A percentile compares a stretch with the other conserved stretches of the same genome.
Conservation (phyloP, 2,888 invertebrate genomes). For the Drosophila cracens region DNA sequence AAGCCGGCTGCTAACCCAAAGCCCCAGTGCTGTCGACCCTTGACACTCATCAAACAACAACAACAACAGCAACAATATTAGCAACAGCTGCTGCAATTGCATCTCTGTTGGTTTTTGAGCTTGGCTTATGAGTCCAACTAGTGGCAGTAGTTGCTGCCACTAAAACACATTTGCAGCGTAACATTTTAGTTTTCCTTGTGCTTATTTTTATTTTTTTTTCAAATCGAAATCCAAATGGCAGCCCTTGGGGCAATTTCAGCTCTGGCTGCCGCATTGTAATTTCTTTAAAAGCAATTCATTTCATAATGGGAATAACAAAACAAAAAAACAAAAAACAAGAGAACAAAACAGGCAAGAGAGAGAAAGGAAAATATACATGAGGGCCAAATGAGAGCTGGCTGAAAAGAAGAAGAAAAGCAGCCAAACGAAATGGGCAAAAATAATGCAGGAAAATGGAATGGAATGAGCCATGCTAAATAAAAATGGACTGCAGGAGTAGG, state of each 20-base stretch:
- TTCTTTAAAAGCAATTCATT: constrained; percentile 83
- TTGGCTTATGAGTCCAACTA: constrained; percentile 1
- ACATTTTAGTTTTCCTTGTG: constrained; percentile 3
- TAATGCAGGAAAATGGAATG: constrained; percentile 67
- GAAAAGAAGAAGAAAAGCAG: constrained; percentile 41
- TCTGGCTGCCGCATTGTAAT: constrained; percentile 74
- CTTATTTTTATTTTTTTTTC: neutral
- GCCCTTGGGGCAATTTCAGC: constrained; percentile 47
- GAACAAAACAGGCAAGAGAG: constrained; percentile 10
- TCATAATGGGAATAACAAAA: constrained; percentile 67
- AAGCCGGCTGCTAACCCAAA: constrained; percentile 54
- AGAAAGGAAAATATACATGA: constrained; percentile 42
- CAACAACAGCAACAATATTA: constrained; percentile 2
- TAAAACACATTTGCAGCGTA: constrained; percentile 12
- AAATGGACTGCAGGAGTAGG: constrained; percentile 48
- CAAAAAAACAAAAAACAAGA: neutral
- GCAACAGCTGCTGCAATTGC: constrained; percentile 42
- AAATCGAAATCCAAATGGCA: constrained; percentile 51
- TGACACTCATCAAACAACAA: constrained; percentile 44
- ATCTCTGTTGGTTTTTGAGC: constrained; percentile 14
- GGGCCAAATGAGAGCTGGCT: constrained; percentile 36
- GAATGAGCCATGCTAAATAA: constrained; percentile 64
- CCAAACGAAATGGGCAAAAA: constrained; percentile 68
- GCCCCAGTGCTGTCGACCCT: constrained; percentile 62
- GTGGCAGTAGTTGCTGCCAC: neutral